A percentile compares a stretch with the other conserved stretches of the same genome.
phyloP scores from a whole-genome alignment of 1,140 invertebrate genomes.

The Ptiloglossa arizonensis region DNA sequence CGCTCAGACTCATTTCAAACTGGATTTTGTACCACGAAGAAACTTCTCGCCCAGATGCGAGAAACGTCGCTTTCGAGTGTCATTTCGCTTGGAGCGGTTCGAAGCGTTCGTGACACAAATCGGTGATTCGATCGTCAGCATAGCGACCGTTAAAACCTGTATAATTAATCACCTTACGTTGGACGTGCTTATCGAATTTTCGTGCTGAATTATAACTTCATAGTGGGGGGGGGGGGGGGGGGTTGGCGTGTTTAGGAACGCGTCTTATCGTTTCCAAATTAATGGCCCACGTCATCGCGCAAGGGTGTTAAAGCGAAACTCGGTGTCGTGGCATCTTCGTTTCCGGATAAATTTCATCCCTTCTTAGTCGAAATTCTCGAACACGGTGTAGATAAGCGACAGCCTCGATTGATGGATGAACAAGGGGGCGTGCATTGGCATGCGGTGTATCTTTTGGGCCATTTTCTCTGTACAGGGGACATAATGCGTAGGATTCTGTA shows the following conservation, averaged over 20 bases:
- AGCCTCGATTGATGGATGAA: too few species aligned
- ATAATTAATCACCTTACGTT: not conserved
- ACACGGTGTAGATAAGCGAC: not conserved
- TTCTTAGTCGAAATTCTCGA: not conserved
- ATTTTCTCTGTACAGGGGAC: too few species aligned
- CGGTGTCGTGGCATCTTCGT: not conserved
- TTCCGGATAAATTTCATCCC: not conserved
- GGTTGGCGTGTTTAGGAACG: not conserved
- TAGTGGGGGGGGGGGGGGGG: too few species aligned
- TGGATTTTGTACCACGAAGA: not conserved
- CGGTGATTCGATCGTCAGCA: not conserved
- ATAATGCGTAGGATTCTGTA: too few species aligned
- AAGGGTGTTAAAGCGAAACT: not conserved
- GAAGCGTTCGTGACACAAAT: not conserved
- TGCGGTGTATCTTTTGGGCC: too few species aligned
- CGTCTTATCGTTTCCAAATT: conserved; percentile 1
- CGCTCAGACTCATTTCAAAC: not conserved
- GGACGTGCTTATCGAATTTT: conserved; percentile 10
- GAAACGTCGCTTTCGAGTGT: not conserved
- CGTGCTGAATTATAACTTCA: not conserved
- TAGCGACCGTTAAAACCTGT: not conserved
- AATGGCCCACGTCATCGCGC: not conserved
- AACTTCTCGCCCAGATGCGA: not conserved
- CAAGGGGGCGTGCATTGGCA: too few species aligned
- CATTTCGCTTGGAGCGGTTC: not conserved